Conservation (phyloP, 1,140 invertebrate species). For the Tribolium madens region DNA sequence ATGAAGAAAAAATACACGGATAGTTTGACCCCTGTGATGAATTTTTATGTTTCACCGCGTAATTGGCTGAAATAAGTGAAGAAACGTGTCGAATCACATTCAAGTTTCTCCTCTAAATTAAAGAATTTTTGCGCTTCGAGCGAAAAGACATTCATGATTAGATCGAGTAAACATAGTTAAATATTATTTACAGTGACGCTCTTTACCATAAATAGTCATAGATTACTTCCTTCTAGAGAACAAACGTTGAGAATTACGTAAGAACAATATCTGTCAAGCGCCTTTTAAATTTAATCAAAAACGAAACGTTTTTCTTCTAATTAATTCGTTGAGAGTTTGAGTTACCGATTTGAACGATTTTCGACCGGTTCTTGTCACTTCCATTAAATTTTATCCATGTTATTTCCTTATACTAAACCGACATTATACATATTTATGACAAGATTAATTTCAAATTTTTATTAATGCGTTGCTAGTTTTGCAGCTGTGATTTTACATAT, state of each 20-base stretch:
- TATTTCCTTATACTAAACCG: background rate
- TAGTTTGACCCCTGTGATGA: too few relatives aligned
- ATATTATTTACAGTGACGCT: constrained; percentile 11
- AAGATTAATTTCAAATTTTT: background rate
- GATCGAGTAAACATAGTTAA: constrained; percentile 19
- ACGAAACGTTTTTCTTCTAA: background rate
- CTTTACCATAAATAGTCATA: constrained; percentile 5
- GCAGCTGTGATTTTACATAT: background rate
- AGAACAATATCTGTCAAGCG: background rate
- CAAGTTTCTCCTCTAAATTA: constrained; percentile 12
- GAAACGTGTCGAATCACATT: background rate
- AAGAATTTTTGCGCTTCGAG: constrained; percentile 2
- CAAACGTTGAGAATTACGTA: constrained; percentile 17
- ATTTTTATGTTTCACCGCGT: too few relatives aligned
- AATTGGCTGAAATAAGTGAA: background rate
- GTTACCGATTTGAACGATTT: background rate
- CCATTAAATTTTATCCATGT: background rate
- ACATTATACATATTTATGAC: background rate
- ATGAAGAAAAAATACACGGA: too few relatives aligned
- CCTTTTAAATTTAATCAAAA: background rate
- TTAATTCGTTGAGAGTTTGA: background rate
- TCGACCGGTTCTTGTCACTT: background rate
- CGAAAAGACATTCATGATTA: constrained; percentile 12
- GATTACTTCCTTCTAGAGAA: constrained; percentile 23
- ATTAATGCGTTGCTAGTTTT: background rate